Percentiles rank a stretch among this genome's conserved stretches.
Evolutionary conservation across 2,888 invertebrate genomes (phyloP).

Genomic region (Clivina fossor): DNA sequence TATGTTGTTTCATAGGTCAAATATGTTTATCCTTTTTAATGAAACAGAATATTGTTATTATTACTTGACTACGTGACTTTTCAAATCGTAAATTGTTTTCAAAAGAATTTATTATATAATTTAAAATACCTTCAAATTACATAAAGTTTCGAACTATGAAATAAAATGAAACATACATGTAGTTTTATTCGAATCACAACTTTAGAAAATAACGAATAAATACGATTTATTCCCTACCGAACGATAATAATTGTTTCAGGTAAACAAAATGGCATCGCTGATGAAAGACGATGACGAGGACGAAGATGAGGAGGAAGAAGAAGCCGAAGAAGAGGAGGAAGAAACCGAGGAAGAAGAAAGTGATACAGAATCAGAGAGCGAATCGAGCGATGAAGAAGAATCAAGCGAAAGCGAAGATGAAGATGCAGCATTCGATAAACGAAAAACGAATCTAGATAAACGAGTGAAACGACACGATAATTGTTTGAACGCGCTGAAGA

Average conservation of each 20-base stretch:
- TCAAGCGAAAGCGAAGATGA: conserved; percentile 57
- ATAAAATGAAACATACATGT: too few species aligned
- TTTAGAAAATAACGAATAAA: neutral
- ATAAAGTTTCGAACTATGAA: too few species aligned
- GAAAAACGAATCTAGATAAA: conserved; percentile 66
- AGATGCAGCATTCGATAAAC: conserved; percentile 68
- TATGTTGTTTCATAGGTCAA: too few species aligned
- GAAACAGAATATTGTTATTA: too few species aligned
- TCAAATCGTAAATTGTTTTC: too few species aligned
- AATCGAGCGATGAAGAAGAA: conserved; percentile 68
- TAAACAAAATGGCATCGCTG: conserved; percentile 86
- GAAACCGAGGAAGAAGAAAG: conserved; percentile 57
- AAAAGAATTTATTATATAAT: too few species aligned
- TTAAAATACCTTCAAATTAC: too few species aligned
- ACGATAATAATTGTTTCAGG: conserved; percentile 53
- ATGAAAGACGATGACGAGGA: conserved; percentile 79
- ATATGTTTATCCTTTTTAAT: too few species aligned
- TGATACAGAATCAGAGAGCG: conserved; percentile 62
- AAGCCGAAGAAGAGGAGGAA: conserved; percentile 61
- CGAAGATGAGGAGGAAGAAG: conserved; percentile 64
- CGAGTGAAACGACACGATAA: conserved; percentile 77
- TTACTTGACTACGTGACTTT: too few species aligned
- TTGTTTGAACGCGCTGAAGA: conserved; percentile 76
- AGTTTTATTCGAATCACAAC: too few species aligned
- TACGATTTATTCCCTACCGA: neutral